Evolutionary conservation across 37 sponge, comb jelly and placozoan genomes (phyloP).

Genomic region (Geodia barretti): DNA sequence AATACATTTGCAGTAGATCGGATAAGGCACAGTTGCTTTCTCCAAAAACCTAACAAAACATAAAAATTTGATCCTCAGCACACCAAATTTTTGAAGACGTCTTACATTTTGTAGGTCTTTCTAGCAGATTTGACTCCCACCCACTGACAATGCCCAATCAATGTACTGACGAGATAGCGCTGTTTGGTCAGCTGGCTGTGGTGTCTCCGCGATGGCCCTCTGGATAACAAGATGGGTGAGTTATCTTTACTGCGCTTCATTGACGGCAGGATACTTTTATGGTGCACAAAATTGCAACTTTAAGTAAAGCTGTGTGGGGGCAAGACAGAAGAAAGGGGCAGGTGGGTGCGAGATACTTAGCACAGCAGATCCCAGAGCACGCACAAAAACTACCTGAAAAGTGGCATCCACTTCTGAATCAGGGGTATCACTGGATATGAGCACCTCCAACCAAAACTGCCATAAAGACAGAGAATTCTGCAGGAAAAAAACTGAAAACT

Average conservation of each 20-base stretch:
- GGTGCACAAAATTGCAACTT: no score
- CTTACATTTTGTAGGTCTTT: slow-evolving; percentile 51
- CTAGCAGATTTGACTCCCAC: slow-evolving; percentile 44
- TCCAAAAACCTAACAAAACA: slow-evolving; percentile 14
- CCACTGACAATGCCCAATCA: slow-evolving; percentile 42
- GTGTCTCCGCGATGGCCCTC: slow-evolving; percentile 30
- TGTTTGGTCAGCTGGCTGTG: not conserved
- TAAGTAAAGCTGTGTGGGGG: no score
- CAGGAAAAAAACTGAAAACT: not conserved
- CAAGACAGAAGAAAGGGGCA: no score
- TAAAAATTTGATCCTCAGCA: not conserved
- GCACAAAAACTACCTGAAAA: slow-evolving; percentile 46
- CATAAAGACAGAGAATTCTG: slow-evolving; percentile 56
- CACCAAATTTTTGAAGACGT: not conserved
- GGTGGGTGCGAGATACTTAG: no score
- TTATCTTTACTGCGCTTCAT: no score
- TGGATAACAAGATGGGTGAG: not conserved
- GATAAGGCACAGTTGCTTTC: slow-evolving; percentile 21
- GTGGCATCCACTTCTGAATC: slow-evolving; percentile 16
- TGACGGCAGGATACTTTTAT: no score
- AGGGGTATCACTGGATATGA: not conserved
- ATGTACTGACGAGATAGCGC: slow-evolving; percentile 36
- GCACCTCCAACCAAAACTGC: slow-evolving; percentile 39
- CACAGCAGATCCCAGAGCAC: no score
- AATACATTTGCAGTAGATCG: slow-evolving; percentile 50